A percentile compares a stretch with the other conserved stretches of the same genome.
These are phyloP conservation scores for Perccottus glenii DNA, from an alignment of 2,113 vertebrate species.

Conservation along the genomic window DNA sequence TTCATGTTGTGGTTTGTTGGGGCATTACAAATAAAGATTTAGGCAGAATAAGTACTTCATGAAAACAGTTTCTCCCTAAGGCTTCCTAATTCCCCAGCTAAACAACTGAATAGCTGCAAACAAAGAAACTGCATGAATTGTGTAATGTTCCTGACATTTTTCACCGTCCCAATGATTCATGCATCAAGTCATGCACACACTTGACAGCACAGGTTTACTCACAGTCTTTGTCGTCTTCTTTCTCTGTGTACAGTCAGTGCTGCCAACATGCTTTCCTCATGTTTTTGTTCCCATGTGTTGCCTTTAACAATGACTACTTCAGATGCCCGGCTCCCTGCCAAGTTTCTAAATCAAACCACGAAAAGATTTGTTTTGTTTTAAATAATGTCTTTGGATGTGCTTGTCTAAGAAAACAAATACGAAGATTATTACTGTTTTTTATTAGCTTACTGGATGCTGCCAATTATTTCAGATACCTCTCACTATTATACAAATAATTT, in stretches of 20 bases:
- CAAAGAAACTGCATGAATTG: conserved; percentile 2
- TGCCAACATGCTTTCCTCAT: neutral
- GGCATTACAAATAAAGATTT: conserved; percentile 15
- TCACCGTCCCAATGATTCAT: neutral
- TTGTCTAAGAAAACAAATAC: neutral
- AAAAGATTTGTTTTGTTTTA: neutral
- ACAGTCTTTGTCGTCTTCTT: neutral
- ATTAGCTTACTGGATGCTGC: too few relatives aligned
- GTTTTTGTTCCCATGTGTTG: neutral
- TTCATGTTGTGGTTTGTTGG: conserved; percentile 26
- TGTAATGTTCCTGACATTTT: neutral
- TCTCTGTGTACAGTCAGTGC: neutral
- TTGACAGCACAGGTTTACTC: neutral
- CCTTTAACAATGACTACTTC: conserved; percentile 8
- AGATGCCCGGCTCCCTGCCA: conserved; percentile 13
- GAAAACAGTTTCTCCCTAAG: conserved; percentile 10
- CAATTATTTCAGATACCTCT: too few relatives aligned
- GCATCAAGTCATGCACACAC: neutral
- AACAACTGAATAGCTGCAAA: neutral
- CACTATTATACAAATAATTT: too few relatives aligned
- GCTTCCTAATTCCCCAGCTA: conserved; percentile 19
- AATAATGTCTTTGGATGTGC: neutral
- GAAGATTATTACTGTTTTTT: too few relatives aligned
- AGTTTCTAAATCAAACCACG: conserved; percentile 10
- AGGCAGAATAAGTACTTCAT: conserved; percentile 7